These are phyloP conservation scores for Episyrphus balteatus DNA, from an alignment of 1,140 invertebrate genomes.

Conservation along the genomic window DNA sequence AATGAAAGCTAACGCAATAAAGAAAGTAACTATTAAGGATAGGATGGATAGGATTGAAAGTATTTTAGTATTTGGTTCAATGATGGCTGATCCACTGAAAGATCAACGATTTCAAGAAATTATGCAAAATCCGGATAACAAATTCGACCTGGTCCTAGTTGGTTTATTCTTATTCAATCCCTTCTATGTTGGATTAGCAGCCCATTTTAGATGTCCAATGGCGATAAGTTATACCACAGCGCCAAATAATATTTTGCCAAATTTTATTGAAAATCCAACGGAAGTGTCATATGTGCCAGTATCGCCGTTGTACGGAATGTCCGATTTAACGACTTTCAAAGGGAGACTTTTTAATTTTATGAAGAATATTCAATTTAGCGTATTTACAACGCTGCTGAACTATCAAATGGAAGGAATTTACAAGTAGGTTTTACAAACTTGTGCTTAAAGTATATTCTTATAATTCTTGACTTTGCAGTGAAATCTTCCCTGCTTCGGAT, in stretches of 20 bases:
- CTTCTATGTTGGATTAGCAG: slow-evolving; percentile 23
- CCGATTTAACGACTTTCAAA: neutral
- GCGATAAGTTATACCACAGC: slow-evolving; percentile 18
- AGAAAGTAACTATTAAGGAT: slow-evolving; percentile 9
- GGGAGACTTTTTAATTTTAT: neutral
- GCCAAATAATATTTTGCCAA: slow-evolving; percentile 7
- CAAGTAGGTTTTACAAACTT: slow-evolving; percentile 6
- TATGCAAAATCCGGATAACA: neutral
- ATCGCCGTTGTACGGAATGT: neutral
- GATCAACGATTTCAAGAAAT: slow-evolving; percentile 14
- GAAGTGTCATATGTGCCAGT: slow-evolving; percentile 20
- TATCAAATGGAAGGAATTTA: slow-evolving; percentile 3
- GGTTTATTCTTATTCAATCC: slow-evolving; percentile 27
- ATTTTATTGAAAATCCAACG: slow-evolving; percentile 16
- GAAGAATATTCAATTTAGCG: neutral
- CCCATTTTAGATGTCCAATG: slow-evolving; percentile 19
- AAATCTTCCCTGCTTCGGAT: slow-evolving; percentile 1
- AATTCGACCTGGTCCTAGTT: slow-evolving; percentile 28
- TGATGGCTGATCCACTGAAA: slow-evolving; percentile 22
- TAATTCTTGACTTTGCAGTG: neutral
- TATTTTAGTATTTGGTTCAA: slow-evolving; percentile 9
- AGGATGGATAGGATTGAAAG: slow-evolving; percentile 9
- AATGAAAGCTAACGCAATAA: too few relatives aligned
- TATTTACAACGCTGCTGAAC: slow-evolving; percentile 5
- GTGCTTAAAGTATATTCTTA: neutral